Base-by-base conservation (phyloP, 1,140 invertebrate genomes). In the Ruditapes philippinarum region DNA sequence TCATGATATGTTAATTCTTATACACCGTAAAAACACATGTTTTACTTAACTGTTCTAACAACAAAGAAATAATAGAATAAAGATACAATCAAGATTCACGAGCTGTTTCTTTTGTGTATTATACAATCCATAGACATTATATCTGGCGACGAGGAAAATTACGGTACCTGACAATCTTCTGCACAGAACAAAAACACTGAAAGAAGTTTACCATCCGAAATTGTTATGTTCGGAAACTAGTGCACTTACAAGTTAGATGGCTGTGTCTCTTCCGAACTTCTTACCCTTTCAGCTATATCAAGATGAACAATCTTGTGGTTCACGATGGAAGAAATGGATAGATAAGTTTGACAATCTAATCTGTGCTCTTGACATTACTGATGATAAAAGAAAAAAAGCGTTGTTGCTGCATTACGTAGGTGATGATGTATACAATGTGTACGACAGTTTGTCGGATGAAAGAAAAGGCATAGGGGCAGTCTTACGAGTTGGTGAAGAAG, bases 311-410 rank as follows among this genome's bases (percentile, higher is more conserved):
- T 65, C 31, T 7, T 28, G 28, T 14, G 73, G 82, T 65, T 42
- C 25, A 70, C 65, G 89, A 40, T 68, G 45, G 89, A 62, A 45
- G 54, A 74, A 86, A 81, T 80, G 62, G 78, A 74, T 38, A 31
- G 73, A 90, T 42, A 81, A 81, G 25, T 81, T 81, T 62, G 82
- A 84, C 45, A 83, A 80, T 40, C 36, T 84, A 62, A 33, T 90
- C 49, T 90, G 89, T 78, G 84, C 89, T 22, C 36, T 78, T 22
- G 57, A 84, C 73, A 89, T 70, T 25, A 65, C 33, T n/a, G 25
- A 76, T 62, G 76, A 86, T 19, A 90, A 90, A 76, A 42, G 78
- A 38, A 73, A 87, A 83, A 90, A 86, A 78, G 60, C 36, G 19
- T 17, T 79, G 40, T 38, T 76, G 11, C 36, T 84, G 19, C 81